Evolutionary conservation across 2,888 invertebrate species (phyloP), one percentile per base, ranked within the genome.

Genomic region (Mesopsocus fuscifrons): DNA sequence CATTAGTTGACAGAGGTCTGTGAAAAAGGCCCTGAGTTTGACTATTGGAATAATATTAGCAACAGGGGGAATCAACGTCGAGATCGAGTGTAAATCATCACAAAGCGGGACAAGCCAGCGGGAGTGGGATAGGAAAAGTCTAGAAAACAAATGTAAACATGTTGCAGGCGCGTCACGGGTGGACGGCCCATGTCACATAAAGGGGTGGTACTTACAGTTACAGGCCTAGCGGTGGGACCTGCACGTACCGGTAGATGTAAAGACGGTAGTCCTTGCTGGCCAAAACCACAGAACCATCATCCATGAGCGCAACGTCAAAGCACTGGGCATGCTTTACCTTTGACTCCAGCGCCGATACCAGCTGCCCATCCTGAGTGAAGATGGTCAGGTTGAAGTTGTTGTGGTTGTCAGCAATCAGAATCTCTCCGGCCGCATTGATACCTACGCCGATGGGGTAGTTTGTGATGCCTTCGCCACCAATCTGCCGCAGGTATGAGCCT

Each of bases 251-350:
- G 69, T 98, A 98, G 63, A 98, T 92, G 72, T 98, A 98, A 50
- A 98, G 79, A 48, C 97, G 81, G 65, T 97, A 98, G 63, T 98
- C 98, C 68, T 98, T 98, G 71, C 94, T 94, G 52, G 97, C 97
- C 55, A 98, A 72, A 35, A 98, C 97, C 45, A 98, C 95, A 43
- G 92, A 92, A 31, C 95, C 95, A 59, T 97, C 97, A 58, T 95
- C 94, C 89, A 97, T 94, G 41, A 98, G 74, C 38, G 97, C 92
- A 46, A 98, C 97, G 61, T 98, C 98, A 65, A 97, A 98, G 68
- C 98, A 98, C 64, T 98, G 98, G 43, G 98, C 97, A 62, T 98
- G 98, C 66, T 98, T 98, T 49, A 98, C 95, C 66, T 97, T 97
- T 57, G 91, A 92, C 65, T 98, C 98, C 48, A 97, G 68, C n/a